Evolutionary conservation across 1,140 invertebrate genomes (phyloP).

Genomic region (Danaus melanippus): DNA sequence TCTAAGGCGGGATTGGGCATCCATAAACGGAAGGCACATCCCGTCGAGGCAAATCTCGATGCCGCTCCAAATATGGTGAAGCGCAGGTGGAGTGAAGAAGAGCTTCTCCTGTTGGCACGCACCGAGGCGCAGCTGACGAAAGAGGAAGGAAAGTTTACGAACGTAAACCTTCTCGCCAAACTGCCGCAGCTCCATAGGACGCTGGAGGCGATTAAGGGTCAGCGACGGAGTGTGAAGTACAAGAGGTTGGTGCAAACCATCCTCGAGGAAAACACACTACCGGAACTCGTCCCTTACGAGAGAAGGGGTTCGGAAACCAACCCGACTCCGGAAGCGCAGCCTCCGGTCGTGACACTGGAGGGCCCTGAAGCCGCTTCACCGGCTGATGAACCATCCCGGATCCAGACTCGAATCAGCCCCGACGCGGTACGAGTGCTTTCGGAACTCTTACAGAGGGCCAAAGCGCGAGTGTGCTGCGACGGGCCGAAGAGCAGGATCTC

Average conservation of each 20-base stretch:
- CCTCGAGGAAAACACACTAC: constrained; percentile 5
- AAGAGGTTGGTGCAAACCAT: constrained; percentile 14
- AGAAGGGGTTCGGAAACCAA: constrained; percentile 8
- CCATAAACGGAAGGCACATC: constrained; percentile 12
- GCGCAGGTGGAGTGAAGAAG: constrained; percentile 17
- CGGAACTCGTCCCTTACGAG: background rate
- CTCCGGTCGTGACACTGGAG: background rate
- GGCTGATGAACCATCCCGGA: constrained; percentile 4
- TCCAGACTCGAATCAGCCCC: background rate
- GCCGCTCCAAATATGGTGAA: constrained; percentile 14
- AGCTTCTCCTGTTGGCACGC: constrained; percentile 14
- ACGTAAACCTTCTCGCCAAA: constrained; percentile 13
- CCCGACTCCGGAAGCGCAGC: background rate
- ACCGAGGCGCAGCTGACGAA: constrained; percentile 19
- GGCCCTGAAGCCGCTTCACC: background rate
- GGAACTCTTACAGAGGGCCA: constrained; percentile 13
- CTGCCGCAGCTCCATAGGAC: constrained; percentile 15
- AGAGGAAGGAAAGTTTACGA: background rate
- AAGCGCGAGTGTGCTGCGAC: constrained; percentile 8
- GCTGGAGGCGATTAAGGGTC: constrained; percentile 25
- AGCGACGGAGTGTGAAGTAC: constrained; percentile 19
- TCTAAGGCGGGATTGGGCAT: constrained; percentile 15
- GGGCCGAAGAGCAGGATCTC: constrained; percentile 6
- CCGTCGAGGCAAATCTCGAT: constrained; percentile 13
- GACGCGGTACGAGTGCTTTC: constrained; percentile 9